Conservation (phyloP, 1,140 invertebrate genomes). For the Prorops nasuta region DNA sequence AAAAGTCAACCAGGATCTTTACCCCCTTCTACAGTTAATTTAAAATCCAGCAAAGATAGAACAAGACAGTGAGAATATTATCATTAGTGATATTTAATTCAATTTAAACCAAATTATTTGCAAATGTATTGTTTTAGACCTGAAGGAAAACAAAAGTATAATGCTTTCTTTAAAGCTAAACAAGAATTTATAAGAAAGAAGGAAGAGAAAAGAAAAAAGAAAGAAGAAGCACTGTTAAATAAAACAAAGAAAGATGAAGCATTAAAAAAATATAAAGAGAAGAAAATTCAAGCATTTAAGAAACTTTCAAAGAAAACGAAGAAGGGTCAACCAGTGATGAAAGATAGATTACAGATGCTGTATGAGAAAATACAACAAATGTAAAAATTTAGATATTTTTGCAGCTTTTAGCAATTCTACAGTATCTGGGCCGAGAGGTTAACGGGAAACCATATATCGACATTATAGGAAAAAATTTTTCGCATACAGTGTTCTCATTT, state of each 20-base stretch:
- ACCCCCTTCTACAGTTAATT: background rate
- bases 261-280: constrained; percentile 64
- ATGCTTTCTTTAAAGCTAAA: constrained; percentile 58
- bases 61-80: constrained; percentile 4
- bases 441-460: no score
- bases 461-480: background rate
- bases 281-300: constrained; percentile 66
- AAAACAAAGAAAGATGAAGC: constrained; percentile 64
- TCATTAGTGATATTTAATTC: background rate
- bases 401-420: background rate
- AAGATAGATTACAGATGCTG: constrained; percentile 68
- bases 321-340: constrained; percentile 78
- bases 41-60: background rate
- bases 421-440: background rate
- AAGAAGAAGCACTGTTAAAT: constrained; percentile 51
- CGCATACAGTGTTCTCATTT: background rate
- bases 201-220: constrained; percentile 59
- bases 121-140: constrained; percentile 12
- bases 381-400: background rate
- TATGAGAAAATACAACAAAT: constrained; percentile 63
- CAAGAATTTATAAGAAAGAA: constrained; percentile 57
- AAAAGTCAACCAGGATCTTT: constrained; percentile 16
- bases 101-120: background rate
- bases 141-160: constrained; percentile 32
- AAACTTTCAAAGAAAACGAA: constrained; percentile 70